Evolutionary conservation across 2,888 invertebrate species (phyloP).

Genomic region (Watsonalla cultraria): DNA sequence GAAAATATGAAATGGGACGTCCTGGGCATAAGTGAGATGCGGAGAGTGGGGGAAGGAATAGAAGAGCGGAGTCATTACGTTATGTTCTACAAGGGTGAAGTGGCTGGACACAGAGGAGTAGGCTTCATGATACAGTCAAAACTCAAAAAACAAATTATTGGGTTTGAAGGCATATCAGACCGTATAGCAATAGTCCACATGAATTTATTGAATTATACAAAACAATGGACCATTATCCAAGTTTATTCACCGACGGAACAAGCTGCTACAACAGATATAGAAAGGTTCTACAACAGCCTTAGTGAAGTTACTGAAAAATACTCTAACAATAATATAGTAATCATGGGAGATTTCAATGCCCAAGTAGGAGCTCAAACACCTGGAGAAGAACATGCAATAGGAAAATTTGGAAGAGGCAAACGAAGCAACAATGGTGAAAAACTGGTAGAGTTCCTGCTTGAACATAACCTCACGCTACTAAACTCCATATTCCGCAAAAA

Average conservation of each 20-base stretch:
- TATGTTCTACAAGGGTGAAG: too few relatives aligned
- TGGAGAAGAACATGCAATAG: slow-evolving; percentile 2
- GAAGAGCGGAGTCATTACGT: too few relatives aligned
- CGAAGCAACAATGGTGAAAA: too few relatives aligned
- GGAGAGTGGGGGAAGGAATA: slow-evolving; percentile 1
- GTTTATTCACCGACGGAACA: slow-evolving; percentile 19
- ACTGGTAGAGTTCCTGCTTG: slow-evolving; percentile 4
- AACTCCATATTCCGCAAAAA: slow-evolving; percentile 12
- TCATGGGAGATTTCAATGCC: slow-evolving; percentile 14
- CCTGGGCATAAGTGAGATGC: neutral
- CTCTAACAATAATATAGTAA: slow-evolving; percentile 8
- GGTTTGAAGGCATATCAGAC: slow-evolving; percentile 10
- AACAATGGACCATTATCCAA: slow-evolving; percentile 9
- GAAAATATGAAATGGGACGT: neutral
- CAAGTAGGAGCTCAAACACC: slow-evolving; percentile 7
- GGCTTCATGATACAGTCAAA: too few relatives aligned
- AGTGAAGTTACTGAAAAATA: slow-evolving; percentile 3
- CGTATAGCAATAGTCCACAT: slow-evolving; percentile 13
- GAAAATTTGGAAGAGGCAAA: too few relatives aligned
- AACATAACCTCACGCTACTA: slow-evolving; percentile 7
- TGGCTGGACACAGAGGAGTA: too few relatives aligned
- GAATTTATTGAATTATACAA: slow-evolving; percentile 4
- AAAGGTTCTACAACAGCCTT: slow-evolving; percentile 10
- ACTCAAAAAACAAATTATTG: too few relatives aligned
- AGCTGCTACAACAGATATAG: slow-evolving; percentile 7